These are phyloP conservation scores for Sebastolobus altivelis DNA, from an alignment of 2,797 vertebrate species.

Conservation along the genomic window DNA sequence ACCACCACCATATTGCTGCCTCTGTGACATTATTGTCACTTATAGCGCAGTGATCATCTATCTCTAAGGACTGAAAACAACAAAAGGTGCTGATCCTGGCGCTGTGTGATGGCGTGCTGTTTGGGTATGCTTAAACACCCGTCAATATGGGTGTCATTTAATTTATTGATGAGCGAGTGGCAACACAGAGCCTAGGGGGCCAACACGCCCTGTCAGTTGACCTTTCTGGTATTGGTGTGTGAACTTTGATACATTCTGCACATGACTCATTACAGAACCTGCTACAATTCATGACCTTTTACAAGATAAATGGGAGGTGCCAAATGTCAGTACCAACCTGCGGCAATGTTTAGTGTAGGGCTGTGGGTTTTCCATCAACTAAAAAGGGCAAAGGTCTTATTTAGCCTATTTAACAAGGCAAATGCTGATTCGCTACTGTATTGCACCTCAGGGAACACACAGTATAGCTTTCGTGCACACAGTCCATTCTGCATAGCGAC, in stretches of 20 bases:
- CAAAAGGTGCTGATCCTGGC: neutral
- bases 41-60: neutral
- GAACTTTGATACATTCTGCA: constrained; percentile 72
- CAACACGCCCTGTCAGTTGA: constrained; percentile 61
- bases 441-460: constrained; percentile 26
- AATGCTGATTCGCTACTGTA: constrained; percentile 47
- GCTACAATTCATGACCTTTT: constrained; percentile 79
- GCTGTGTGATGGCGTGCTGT: neutral
- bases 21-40: constrained; percentile 12
- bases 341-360: constrained; percentile 35
- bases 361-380: constrained; percentile 38
- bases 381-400: constrained; percentile 48
- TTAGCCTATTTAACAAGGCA: constrained; percentile 45
- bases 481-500: constrained; percentile 36
- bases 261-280: constrained; percentile 73
- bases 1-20: neutral
- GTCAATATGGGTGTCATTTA: constrained; percentile 22
- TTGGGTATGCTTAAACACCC: neutral
- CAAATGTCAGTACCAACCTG: constrained; percentile 77
- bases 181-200: constrained; percentile 29
- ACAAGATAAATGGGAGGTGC: constrained; percentile 71
- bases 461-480: neutral
- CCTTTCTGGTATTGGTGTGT: constrained; percentile 76
- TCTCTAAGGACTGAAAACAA: constrained; percentile 13
- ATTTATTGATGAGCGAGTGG: constrained; percentile 59